Conservation (phyloP, 2,797 vertebrate genomes). For the Platalea minor region DNA sequence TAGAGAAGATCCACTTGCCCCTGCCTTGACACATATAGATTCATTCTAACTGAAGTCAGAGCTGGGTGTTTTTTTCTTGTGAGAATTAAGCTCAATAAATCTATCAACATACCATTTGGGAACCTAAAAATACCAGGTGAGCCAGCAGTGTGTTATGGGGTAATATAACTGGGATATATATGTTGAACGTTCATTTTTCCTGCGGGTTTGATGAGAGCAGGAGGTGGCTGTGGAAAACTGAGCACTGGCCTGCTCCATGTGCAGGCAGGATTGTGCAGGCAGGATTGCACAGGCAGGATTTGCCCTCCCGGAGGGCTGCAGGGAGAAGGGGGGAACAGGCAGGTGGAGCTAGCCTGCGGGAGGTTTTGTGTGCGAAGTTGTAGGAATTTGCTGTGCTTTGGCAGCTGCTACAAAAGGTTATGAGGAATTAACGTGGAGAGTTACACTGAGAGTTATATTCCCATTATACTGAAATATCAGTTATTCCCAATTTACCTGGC, state of each 20-base stretch:
- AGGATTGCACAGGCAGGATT: not conserved
- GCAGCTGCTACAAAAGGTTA: not conserved
- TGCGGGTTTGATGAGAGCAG: not conserved
- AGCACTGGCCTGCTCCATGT: not conserved
- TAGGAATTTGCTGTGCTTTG: not conserved
- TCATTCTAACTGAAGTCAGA: not conserved
- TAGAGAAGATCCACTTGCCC: not conserved
- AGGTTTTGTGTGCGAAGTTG: not conserved
- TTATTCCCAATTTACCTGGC: not conserved
- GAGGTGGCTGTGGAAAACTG: not conserved
- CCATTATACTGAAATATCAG: not conserved
- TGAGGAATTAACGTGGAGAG: not conserved
- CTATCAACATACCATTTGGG: not conserved
- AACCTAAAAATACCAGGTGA: not conserved
- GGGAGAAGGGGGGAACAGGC: not conserved
- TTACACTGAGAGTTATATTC: not conserved
- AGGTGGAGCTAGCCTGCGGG: not conserved
- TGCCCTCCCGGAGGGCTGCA: fast-evolving
- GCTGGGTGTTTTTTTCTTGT: not conserved
- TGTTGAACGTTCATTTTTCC: fast-evolving
- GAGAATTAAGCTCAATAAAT: not conserved
- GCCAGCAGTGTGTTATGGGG: not conserved
- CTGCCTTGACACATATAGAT: not conserved
- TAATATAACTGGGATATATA: not conserved
- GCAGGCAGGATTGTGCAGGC: no score